Percentiles rank a stretch among this genome's conserved stretches.
These are phyloP conservation scores for Periparus ater DNA, from an alignment of 2,797 vertebrate species.

Conservation along the genomic window DNA sequence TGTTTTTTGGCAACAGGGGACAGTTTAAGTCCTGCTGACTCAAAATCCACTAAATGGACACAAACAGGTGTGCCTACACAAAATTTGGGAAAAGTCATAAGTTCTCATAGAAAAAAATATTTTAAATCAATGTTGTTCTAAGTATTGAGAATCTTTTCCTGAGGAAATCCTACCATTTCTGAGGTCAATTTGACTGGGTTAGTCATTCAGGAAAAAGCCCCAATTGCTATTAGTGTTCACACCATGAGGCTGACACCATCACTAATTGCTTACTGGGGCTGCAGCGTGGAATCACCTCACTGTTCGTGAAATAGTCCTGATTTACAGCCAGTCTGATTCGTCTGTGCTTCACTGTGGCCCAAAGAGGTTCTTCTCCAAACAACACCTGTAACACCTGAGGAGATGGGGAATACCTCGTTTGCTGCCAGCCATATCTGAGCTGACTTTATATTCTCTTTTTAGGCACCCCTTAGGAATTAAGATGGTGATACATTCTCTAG, in stretches of 20 bases:
- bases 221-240: background rate
- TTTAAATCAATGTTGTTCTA: background rate
- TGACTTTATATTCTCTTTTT: background rate
- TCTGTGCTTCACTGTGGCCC: background rate
- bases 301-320: background rate
- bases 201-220: background rate
- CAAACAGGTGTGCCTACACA: background rate
- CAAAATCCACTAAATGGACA: background rate
- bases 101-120: background rate
- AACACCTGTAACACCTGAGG: background rate
- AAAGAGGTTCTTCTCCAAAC: background rate
- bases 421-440: background rate
- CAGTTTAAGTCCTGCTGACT: background rate
- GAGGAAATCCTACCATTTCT: background rate
- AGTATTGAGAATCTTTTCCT: background rate
- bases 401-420: background rate
- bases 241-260: background rate
- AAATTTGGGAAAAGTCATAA: background rate
- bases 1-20: background rate
- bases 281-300: background rate
- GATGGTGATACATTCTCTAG: background rate
- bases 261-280: background rate
- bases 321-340: background rate
- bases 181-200: background rate
- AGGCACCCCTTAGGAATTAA: background rate